Percentiles rank a stretch among this genome's conserved stretches.
phyloP scores from a whole-genome alignment of 2,797 vertebrate genomes.

The Rhabdophis nuchalis region DNA sequence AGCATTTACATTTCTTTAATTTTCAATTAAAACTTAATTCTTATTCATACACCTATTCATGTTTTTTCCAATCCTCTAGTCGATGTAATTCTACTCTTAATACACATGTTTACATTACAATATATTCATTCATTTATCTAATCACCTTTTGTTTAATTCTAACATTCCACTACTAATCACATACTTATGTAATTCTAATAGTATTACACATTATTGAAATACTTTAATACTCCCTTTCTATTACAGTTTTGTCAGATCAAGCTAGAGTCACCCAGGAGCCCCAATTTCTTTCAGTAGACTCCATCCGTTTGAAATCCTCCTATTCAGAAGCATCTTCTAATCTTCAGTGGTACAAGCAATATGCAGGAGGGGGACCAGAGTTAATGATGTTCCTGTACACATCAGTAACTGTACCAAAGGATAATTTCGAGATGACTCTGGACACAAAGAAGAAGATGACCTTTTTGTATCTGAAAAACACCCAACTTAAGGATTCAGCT shows the following conservation, averaged over 20 bases:
- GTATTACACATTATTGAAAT: too few species aligned
- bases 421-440: neutral
- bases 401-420: fast-evolving
- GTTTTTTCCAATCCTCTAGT: too few species aligned
- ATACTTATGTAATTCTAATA: too few species aligned
- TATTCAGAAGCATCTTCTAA: fast-evolving
- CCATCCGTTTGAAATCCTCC: constrained; percentile 11
- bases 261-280: neutral
- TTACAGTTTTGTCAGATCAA: neutral
- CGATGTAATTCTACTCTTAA: too few species aligned
- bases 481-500: constrained; percentile 3
- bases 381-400: fast-evolving
- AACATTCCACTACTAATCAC: too few species aligned
- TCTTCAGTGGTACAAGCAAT: constrained; percentile 41
- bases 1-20: too few species aligned
- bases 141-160: too few species aligned
- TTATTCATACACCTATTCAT: too few species aligned
- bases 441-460: neutral
- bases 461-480: neutral
- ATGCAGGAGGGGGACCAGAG: fast-evolving
- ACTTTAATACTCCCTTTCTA: neutral
- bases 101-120: too few species aligned
- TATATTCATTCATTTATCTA: too few species aligned
- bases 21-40: too few species aligned
- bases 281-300: neutral